phyloP scores from a whole-genome alignment of 2,888 invertebrate species.

The Tipula helvola region DNA sequence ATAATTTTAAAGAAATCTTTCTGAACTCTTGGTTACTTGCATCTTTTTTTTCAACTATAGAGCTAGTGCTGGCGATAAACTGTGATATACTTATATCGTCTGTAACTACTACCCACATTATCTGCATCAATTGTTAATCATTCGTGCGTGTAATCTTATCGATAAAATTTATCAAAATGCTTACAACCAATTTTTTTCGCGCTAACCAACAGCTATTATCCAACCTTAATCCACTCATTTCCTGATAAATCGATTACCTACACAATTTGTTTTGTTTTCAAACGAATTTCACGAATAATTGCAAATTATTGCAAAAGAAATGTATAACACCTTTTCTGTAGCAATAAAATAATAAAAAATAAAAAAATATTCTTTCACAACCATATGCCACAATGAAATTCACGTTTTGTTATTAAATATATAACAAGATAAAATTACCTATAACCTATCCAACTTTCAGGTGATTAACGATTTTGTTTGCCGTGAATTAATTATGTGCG shows the following conservation, averaged over 20 bases:
- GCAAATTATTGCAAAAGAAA: neutral
- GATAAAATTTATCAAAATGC: too few species aligned
- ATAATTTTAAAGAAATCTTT: too few species aligned
- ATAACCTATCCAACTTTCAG: neutral
- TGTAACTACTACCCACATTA: too few species aligned
- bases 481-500: neutral
- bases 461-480: neutral
- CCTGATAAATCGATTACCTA: neutral
- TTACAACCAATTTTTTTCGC: too few species aligned
- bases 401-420: neutral
- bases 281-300: neutral
- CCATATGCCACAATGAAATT: neutral
- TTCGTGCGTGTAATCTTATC: too few species aligned
- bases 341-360: neutral
- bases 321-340: neutral
- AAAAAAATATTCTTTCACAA: neutral
- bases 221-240: neutral
- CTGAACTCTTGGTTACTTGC: too few species aligned
- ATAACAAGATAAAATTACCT: neutral
- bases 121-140: too few species aligned
- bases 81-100: too few species aligned
- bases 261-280: neutral
- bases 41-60: too few species aligned
- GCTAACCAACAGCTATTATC: neutral
- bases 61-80: too few species aligned